Evolutionary conservation across 2,888 invertebrate genomes (phyloP), one percentile per base, ranked within the genome.

Genomic region (Drosophila antonietae): DNA sequence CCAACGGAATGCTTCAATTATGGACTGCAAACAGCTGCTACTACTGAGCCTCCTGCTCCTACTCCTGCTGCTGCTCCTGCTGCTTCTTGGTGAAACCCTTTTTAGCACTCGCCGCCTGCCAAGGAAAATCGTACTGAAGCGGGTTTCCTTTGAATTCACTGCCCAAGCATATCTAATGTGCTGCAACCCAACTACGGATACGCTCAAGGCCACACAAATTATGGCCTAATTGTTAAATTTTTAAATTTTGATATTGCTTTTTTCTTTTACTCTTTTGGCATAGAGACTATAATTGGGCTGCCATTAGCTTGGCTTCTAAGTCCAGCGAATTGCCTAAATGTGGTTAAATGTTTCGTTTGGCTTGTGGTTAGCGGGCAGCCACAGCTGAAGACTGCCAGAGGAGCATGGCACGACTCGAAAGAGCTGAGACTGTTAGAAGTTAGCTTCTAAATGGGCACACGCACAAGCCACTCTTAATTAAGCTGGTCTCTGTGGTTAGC

Each of bases 1-100:
- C 89, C 76, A 37, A 68, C 49, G 81, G 85, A 82, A 88, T 88
- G 78, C 88, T 79, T 89, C 87, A 87, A 87, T 87, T 87, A 89
- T 88, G 83, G 81, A 53, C 78, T 74, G 81, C 88, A 72, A 88
- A 86, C 84, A 85, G 88, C 84, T 85, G 83, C 85, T 78, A 78
- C 44, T 68, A 49, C 52, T 53, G n/a, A 37, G 49, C 28, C 55
- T 55, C 20, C 9, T 57, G 78, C 39, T 39, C 6, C 39, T 52
- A 81, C 86, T 84, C 78, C 46, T 28, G 2, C 47, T 47, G 8
- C 28, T 6, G 39, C 15, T 53, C 23, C 23, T 31, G 41, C 44
- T 44, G 31, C n/a, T 33, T 39, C 51, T 55, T 60, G 80, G 69
- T 70, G 85, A 78, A 81, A 83, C 83, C 87, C 87, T 88, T 84